Percentiles rank a stretch among this genome's conserved stretches.
These are phyloP conservation scores for Leptinotarsa peninsularis DNA, from an alignment of 2,888 invertebrate genomes.

Conservation along the genomic window DNA sequence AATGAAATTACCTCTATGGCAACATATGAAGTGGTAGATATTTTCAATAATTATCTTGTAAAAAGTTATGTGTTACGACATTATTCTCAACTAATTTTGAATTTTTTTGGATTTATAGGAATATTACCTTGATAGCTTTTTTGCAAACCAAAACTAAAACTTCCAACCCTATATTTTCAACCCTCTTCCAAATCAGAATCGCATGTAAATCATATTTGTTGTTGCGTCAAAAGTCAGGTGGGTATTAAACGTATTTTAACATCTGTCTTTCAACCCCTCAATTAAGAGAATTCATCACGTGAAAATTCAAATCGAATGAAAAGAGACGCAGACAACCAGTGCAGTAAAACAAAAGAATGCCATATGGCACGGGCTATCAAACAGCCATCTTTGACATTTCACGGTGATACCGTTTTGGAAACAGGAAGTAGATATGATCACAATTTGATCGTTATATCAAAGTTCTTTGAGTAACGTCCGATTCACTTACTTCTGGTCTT, in stretches of 20 bases:
- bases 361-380: slow-evolving; percentile 52
- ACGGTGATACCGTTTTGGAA: slow-evolving; percentile 23
- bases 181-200: slow-evolving; percentile 19
- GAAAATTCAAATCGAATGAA: slow-evolving; percentile 41
- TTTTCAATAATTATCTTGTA: too few relatives aligned
- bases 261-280: slow-evolving; percentile 53
- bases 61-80: too few relatives aligned
- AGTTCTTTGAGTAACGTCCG: background rate
- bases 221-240: slow-evolving; percentile 57
- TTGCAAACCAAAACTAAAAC: background rate
- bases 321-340: slow-evolving; percentile 40
- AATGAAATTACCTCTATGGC: too few relatives aligned
- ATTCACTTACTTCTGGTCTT: too few relatives aligned
- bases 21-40: too few relatives aligned
- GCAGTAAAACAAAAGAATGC: slow-evolving; percentile 51
- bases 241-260: slow-evolving; percentile 54
- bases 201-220: slow-evolving; percentile 52
- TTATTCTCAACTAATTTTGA: too few relatives aligned
- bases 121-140: too few relatives aligned
- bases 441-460: background rate
- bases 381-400: slow-evolving; percentile 31
- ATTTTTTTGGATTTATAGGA: too few relatives aligned
- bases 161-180: background rate
- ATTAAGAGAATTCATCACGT: slow-evolving; percentile 52
- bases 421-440: slow-evolving; percentile 22